A percentile compares a stretch with the other conserved stretches of the same genome.
These are phyloP conservation scores for Pomatostomus ruficeps DNA, from an alignment of 2,113 vertebrate species.

Conservation along the genomic window DNA sequence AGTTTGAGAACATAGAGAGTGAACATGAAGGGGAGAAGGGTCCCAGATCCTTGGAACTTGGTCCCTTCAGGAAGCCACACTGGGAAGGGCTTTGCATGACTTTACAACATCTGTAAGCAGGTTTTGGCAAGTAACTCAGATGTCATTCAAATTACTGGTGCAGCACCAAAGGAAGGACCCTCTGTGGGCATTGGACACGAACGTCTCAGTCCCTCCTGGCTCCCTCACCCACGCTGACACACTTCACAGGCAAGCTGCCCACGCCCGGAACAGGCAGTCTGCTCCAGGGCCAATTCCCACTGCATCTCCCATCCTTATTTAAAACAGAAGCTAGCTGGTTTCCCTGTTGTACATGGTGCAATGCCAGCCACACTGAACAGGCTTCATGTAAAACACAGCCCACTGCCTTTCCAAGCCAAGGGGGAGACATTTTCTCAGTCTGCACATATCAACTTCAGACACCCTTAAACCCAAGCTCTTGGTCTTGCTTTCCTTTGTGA, in stretches of 20 bases:
- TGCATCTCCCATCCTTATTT: not conserved
- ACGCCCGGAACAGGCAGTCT: not conserved
- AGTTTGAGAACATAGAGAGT: not conserved
- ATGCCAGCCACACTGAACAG: not conserved
- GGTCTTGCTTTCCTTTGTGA: not conserved
- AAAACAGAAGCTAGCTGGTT: not conserved
- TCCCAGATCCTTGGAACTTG: not conserved
- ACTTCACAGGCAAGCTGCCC: not conserved
- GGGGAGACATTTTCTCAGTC: not conserved
- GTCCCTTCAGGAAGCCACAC: not conserved
- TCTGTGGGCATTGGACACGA: not conserved
- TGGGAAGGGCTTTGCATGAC: not conserved
- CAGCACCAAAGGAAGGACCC: not conserved
- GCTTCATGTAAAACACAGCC: not conserved
- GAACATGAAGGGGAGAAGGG: not conserved
- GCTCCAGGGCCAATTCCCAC: not conserved
- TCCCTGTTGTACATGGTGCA: not conserved
- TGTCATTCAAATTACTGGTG: not conserved
- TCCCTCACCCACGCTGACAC: not conserved
- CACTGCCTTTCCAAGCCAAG: not conserved
- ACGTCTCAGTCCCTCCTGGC: not conserved
- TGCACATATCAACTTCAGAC: not conserved
- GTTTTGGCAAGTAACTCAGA: not conserved
- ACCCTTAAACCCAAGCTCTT: not conserved
- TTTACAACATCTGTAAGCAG: not conserved